Evolutionary conservation across 2,113 vertebrate species (phyloP), one percentile per base, ranked within the genome.

Genomic region (Campylorhamphus procurvoides): DNA sequence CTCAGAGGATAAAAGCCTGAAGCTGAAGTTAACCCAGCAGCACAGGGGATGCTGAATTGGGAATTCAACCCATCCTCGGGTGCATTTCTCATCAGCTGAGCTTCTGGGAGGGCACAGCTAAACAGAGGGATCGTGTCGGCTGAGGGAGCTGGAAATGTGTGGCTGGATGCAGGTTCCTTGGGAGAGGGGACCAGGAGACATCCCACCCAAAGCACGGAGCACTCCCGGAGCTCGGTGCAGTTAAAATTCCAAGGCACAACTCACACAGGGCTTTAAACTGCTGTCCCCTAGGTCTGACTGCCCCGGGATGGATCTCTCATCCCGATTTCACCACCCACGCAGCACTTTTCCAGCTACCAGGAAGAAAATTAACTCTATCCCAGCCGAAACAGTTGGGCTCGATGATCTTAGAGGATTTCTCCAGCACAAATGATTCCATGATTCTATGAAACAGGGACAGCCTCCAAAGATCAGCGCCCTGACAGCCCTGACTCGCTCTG

Each of bases 181-280:
- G 49, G 49, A 55, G 18, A 63, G 18, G 5, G 14, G 31, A n/a
- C 4, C 59, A 62, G 46, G 44, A 53, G 59, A 77, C 62, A 74
- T 47, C 35, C 49, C 67, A 64, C 15, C 35, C 24, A 17, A 20
- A 39, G 49, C 53, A 49, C 15, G 2, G 7, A 14, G 9, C 29
- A 6, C 28, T 25, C 20, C 4, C 47, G 47, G 55, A 17, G 4
- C 29, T 46, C 35, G 2, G 0, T 3, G 25, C 22, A 12, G 24
- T 9, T 23, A n/a, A 66, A 91, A 89, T 24, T 44, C 9, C 9
- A 58, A 13, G 14, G 10, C 1, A 66, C 78, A 89, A n/a, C 18
- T 52, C 63, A 33, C 12, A 10, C 14, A 5, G 10, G 16, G 20
- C 7, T 84, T 69, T 24, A 56, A 91, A 60, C 14, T 23, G 5